These are phyloP conservation scores for Heteractis magnifica DNA, from an alignment of 92 coral and sea anemone genomes.

Conservation along the genomic window DNA sequence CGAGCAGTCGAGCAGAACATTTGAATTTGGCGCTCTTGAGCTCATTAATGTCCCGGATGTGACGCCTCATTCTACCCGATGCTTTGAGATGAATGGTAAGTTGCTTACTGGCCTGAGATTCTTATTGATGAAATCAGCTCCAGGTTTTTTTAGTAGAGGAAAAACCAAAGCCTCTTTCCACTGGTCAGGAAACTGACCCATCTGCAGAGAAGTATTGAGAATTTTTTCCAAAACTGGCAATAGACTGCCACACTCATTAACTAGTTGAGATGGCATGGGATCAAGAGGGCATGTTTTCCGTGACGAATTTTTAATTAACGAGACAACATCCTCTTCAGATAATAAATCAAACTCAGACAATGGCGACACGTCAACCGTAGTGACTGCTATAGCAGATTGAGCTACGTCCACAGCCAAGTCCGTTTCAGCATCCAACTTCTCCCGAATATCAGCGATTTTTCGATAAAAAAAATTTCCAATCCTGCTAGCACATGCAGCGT, in stretches of 20 bases:
- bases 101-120: slow-evolving; percentile 29
- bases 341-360: slow-evolving; percentile 21
- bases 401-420: no score
- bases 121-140: not conserved
- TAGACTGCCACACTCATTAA: slow-evolving; percentile 29
- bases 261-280: slow-evolving; percentile 19
- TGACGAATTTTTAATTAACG: slow-evolving; percentile 29
- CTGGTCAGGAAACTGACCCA: slow-evolving; percentile 30
- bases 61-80: no score
- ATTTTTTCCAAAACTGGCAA: slow-evolving; percentile 29
- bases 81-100: slow-evolving; percentile 13
- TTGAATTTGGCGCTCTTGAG: no score
- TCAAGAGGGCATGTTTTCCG: slow-evolving; percentile 22
- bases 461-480: slow-evolving; percentile 37
- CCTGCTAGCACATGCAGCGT: slow-evolving; percentile 28
- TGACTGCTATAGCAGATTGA: slow-evolving; percentile 1
- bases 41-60: no score
- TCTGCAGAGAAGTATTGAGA: slow-evolving; percentile 20
- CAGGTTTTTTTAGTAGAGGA: slow-evolving; percentile 27
- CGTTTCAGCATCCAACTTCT: slow-evolving; percentile 6
- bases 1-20: no score
- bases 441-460: slow-evolving; percentile 33
- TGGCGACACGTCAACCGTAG: slow-evolving; percentile 17
- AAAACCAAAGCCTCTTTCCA: slow-evolving; percentile 27
- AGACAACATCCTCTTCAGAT: slow-evolving; percentile 21